phyloP scores from a whole-genome alignment of 2,797 vertebrate genomes.

The Phoebastria nigripes region DNA sequence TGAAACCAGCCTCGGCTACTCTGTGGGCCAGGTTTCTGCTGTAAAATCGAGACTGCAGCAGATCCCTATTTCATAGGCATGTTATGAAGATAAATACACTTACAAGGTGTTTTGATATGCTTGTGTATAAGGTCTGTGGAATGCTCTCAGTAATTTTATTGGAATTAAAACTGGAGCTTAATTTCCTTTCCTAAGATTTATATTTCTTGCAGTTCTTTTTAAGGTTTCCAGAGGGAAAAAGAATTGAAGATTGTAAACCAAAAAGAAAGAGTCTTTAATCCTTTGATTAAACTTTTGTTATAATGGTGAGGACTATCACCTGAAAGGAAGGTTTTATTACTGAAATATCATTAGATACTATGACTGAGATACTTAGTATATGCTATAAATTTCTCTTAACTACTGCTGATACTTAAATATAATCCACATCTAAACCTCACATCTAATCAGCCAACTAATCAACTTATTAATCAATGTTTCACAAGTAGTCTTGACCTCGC shows the following conservation, averaged over 20 bases:
- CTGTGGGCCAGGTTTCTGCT: background rate
- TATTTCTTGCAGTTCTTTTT: background rate
- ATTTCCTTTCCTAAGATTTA: constrained; percentile 37
- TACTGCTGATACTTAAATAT: background rate
- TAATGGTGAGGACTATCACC: background rate
- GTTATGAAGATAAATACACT: background rate
- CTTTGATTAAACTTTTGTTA: background rate
- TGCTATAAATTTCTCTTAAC: constrained; percentile 5
- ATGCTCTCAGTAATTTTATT: background rate
- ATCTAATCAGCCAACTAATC: constrained; percentile 30
- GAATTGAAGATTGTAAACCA: background rate
- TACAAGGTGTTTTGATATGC: background rate
- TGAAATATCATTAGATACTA: background rate
- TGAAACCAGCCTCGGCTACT: background rate
- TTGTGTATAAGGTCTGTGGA: background rate
- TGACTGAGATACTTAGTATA: background rate
- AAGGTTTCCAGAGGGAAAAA: constrained; percentile 25
- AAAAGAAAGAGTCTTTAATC: constrained; percentile 24
- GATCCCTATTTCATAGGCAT: background rate
- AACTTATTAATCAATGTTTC: constrained; percentile 13
- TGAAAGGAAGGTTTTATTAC: background rate
- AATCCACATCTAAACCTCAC: constrained; percentile 14
- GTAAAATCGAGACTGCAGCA: background rate
- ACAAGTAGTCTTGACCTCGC: background rate
- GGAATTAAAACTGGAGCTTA: background rate